Percentiles rank a stretch among this genome's conserved stretches.
Evolutionary conservation across 1,140 invertebrate species (phyloP).

Genomic region (Bombus superbus): DNA sequence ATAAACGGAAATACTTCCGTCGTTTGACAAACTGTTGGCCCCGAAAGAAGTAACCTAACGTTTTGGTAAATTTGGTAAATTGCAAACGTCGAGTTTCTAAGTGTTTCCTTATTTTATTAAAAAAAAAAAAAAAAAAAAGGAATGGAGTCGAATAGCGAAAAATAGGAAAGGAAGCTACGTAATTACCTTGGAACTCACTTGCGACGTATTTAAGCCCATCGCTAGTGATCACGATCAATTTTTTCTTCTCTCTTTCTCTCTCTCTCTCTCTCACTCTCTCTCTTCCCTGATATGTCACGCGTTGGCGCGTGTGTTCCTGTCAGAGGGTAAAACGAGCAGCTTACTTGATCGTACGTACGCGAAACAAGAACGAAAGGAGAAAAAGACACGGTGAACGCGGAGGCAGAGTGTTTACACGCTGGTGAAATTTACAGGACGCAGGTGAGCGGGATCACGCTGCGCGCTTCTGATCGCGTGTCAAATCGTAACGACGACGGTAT

Average conservation of each 20-base stretch:
- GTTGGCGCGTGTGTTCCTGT: neutral
- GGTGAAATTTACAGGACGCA: conserved; percentile 23
- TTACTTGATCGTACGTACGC: conserved; percentile 6
- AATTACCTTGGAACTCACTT: neutral
- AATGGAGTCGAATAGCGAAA: neutral
- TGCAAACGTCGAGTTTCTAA: accelerated
- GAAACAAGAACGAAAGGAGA: neutral
- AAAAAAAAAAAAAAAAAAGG: too few relatives aligned
- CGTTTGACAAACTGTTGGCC: too few relatives aligned
- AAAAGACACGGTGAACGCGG: neutral
- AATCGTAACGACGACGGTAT: conserved; percentile 60
- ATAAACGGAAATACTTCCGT: too few relatives aligned
- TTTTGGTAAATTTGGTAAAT: too few relatives aligned
- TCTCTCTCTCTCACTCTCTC: neutral
- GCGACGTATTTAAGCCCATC: neutral
- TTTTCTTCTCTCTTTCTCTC: neutral
- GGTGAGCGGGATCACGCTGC: conserved; percentile 14
- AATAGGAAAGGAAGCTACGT: neutral
- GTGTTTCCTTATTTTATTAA: too few relatives aligned
- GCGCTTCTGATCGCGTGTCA: conserved; percentile 17
- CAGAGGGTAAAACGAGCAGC: neutral
- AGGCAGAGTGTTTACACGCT: conserved; percentile 21
- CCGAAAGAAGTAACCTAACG: too few relatives aligned
- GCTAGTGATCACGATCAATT: neutral
- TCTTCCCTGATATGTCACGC: too few relatives aligned